A percentile compares a stretch with the other conserved stretches of the same genome.
Evolutionary conservation across 2,797 vertebrate genomes (phyloP).

Genomic region (Anabacerthia variegaticeps): DNA sequence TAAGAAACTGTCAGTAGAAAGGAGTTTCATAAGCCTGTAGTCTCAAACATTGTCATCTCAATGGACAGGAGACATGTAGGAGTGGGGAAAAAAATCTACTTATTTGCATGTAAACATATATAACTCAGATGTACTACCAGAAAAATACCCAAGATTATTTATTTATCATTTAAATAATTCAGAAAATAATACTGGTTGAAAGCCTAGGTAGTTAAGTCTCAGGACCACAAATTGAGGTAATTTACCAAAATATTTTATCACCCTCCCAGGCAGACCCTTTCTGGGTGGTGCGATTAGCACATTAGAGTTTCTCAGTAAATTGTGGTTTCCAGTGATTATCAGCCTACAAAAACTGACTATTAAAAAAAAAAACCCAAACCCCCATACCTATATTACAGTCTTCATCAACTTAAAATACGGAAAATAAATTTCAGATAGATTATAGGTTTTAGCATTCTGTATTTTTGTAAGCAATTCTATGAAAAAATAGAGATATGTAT

Average conservation of each 20-base stretch:
- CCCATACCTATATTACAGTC: not conserved
- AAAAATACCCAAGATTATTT: not conserved
- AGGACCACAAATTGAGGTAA: not conserved
- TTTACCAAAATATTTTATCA: not conserved
- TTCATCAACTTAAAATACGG: not conserved
- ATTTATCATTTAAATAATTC: not conserved
- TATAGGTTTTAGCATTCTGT: not conserved
- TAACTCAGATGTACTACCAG: not conserved
- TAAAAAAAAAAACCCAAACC: not conserved
- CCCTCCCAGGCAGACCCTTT: not conserved
- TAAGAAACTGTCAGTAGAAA: not conserved
- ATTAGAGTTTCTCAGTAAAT: not conserved
- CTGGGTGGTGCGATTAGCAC: not conserved
- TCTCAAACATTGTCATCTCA: not conserved
- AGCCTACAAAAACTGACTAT: not conserved
- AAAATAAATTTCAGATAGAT: not conserved
- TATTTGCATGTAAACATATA: not conserved
- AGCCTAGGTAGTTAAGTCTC: not conserved
- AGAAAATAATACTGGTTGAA: not conserved
- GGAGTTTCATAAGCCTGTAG: not conserved
- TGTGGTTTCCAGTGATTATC: not conserved
- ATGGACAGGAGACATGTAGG: not conserved
- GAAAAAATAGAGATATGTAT: not conserved
- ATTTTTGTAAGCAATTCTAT: not conserved
- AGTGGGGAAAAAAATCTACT: not conserved